Conservation (phyloP, 2,888 invertebrate species). For the Morinoia aosen region DNA sequence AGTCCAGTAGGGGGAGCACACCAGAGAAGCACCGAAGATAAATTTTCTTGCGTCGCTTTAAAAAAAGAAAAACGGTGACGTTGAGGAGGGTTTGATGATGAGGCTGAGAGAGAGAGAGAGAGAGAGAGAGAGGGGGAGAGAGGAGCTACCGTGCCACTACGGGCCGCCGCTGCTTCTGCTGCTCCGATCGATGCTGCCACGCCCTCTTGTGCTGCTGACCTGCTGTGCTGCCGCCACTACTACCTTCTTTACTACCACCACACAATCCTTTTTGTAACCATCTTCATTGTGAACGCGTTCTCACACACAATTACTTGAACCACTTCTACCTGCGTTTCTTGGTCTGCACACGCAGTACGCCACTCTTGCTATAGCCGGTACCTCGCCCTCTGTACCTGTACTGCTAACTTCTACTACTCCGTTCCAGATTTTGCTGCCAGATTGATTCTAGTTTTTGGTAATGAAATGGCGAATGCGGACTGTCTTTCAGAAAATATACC, state of each 20-base stretch:
- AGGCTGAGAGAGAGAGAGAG: not conserved
- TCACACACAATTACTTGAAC: not conserved
- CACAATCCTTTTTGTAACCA: too few species aligned
- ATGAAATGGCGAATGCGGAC: too few species aligned
- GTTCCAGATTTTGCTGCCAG: too few species aligned
- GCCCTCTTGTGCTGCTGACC: conserved; percentile 31
- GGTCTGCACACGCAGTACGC: too few species aligned
- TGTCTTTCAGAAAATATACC: too few species aligned
- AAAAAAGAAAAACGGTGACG: not conserved
- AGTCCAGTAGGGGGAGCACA: not conserved
- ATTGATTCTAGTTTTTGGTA: too few species aligned
- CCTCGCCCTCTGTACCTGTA: too few species aligned
- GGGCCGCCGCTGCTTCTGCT: conserved; percentile 18
- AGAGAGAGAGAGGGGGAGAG: not conserved
- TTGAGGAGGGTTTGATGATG: conserved; percentile 10
- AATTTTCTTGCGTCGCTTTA: not conserved
- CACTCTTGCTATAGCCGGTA: too few species aligned
- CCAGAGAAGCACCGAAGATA: not conserved
- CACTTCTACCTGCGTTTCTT: not conserved
- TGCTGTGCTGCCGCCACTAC: not conserved
- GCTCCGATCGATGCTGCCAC: conserved; percentile 13
- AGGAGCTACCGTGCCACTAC: conserved; percentile 4
- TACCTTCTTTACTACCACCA: too few species aligned
- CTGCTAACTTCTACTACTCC: too few species aligned
- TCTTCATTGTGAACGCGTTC: not conserved